phyloP scores from a whole-genome alignment of 2,888 invertebrate genomes.

The Timandra comae region DNA sequence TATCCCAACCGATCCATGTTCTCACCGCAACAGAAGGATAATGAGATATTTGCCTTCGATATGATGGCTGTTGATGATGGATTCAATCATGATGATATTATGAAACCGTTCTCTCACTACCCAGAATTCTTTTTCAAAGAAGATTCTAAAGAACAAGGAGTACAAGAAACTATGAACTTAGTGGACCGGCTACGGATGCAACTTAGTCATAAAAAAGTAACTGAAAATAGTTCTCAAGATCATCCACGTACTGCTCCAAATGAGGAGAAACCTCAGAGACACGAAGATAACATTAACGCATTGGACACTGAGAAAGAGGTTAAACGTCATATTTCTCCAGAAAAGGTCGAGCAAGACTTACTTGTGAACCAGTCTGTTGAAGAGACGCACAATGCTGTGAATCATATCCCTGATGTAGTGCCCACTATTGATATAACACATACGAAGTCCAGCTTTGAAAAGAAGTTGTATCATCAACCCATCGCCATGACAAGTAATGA shows the following conservation, averaged over 20 bases:
- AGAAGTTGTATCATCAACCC: constrained; percentile 36
- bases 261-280: constrained; percentile 39
- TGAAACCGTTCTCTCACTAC: constrained; percentile 81
- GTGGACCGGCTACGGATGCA: constrained; percentile 89
- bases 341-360: constrained; percentile 25
- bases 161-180: constrained; percentile 88
- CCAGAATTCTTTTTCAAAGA: constrained; percentile 83
- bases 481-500: constrained; percentile 43
- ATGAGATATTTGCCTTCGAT: constrained; percentile 80
- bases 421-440: constrained; percentile 10
- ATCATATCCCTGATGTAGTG: constrained; percentile 25
- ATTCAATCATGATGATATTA: constrained; percentile 80
- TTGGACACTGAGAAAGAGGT: constrained; percentile 33
- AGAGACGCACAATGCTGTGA: constrained; percentile 26
- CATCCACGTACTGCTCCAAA: constrained; percentile 31
- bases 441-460: constrained; percentile 19
- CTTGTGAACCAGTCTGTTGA: constrained; percentile 20
- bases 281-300: constrained; percentile 34
- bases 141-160: constrained; percentile 87
- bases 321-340: constrained; percentile 25
- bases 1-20: constrained; percentile 80
- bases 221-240: constrained; percentile 62
- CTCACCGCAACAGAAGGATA: constrained; percentile 81
- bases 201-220: constrained; percentile 80
- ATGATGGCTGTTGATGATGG: constrained; percentile 80